These are phyloP conservation scores for Ephydatia muelleri DNA, from an alignment of 37 sponge, comb jelly and placozoan species.

Conservation along the genomic window DNA sequence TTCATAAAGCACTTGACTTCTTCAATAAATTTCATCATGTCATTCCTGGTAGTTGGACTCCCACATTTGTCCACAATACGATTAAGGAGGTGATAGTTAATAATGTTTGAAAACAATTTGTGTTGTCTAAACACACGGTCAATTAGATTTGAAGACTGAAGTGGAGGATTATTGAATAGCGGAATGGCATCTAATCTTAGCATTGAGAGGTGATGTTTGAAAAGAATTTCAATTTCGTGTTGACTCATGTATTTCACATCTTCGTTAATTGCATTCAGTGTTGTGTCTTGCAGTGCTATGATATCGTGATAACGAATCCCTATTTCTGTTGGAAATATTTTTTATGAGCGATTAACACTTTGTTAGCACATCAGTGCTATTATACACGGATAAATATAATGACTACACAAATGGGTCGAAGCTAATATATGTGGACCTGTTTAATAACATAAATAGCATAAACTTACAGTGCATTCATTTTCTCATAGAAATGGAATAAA, in stretches of 20 bases:
- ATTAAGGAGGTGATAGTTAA: background rate
- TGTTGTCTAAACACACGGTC: background rate
- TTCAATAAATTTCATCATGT: background rate
- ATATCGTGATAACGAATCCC: background rate
- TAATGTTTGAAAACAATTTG: background rate
- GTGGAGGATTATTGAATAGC: background rate
- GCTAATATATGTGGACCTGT: too few species aligned
- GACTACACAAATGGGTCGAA: too few species aligned
- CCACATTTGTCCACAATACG: background rate
- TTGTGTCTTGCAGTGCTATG: background rate
- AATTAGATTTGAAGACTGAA: background rate
- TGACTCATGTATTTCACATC: background rate
- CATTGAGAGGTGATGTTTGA: background rate
- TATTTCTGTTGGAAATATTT: too few species aligned
- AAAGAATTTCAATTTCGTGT: background rate
- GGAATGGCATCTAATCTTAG: background rate
- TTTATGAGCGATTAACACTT: too few species aligned
- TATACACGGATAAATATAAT: too few species aligned
- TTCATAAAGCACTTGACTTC: background rate
- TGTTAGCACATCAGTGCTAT: too few species aligned
- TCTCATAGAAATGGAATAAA: too few species aligned
- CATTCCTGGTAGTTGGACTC: background rate
- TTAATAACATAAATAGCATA: too few species aligned
- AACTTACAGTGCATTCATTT: too few species aligned
- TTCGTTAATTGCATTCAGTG: background rate